Base-by-base conservation (phyloP, 2,888 invertebrate species). In the Dasypogon diadema region DNA sequence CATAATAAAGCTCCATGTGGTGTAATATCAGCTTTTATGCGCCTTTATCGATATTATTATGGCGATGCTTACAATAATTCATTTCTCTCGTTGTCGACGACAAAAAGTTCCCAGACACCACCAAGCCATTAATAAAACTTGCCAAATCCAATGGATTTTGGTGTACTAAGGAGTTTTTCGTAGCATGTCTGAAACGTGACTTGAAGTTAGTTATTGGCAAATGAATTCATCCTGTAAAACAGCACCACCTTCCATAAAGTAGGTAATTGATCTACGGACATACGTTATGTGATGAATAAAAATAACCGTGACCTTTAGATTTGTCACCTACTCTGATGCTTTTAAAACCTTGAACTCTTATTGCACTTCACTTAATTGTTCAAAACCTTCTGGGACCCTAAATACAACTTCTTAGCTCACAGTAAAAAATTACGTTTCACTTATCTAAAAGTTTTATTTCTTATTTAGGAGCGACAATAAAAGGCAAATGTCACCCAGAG, bases 61-160 rank as follows among this genome's bases (percentile, higher is more conserved):
- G 24, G 48, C 46, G 65, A 22, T 65, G 65, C 22, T 42, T 46
- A 65, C 65, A 42, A 65, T 42, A 65, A 65, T 65, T 65, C 65
- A 65, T 48, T 18, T 16, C 21, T 10, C 21, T 2, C 37, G 34
- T 10, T 60, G 60, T 21, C 65, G 18, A 18, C 65, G 46, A 65
- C 48, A 60, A 48, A 65, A 65, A 65, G 22, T 65, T 65, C 65
- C 65, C 46, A 65, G 65, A 65, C 65, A 65, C 26, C 60, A 60
- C 60, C 12, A 60, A 37, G 37, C 18, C 60, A 60, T 60, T 42
- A 42, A 42, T 42, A 42, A 42, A 12, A 42, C 42, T 60, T 30
- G 60, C 60, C 60, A 60, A 60, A 34, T 56, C 56, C 26, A 22
- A 21, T 51, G 51, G 51, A 16, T n/a, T 56, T n/a, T 56, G 24